Conservation (phyloP, 2,888 invertebrate species). For the Chloroclystis v-ata region DNA sequence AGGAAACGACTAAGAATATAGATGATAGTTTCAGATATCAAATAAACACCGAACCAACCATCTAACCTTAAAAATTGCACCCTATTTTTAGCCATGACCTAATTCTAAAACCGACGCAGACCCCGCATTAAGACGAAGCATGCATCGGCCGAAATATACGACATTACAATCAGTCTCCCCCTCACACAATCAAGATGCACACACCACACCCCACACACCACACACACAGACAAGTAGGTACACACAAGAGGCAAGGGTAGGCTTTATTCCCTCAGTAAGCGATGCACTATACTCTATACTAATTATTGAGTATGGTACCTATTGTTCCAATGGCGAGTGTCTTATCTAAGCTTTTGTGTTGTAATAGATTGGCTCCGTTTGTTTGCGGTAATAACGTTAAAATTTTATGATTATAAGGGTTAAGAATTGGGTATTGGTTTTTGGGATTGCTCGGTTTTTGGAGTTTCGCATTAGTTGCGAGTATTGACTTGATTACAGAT, state of each 20-base stretch:
- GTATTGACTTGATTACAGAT: no score
- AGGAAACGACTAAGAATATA: no score
- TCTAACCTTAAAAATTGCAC: no score
- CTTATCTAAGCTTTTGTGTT: constrained; percentile 27
- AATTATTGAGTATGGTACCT: constrained; percentile 65
- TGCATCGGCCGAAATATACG: constrained; percentile 62
- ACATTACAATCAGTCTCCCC: constrained; percentile 52
- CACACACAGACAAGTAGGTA: constrained; percentile 49
- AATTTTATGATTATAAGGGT: constrained; percentile 23
- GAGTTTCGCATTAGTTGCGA: no score
- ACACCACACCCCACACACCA: constrained; percentile 38
- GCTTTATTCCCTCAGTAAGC: constrained; percentile 73
- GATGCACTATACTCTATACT: constrained; percentile 85
- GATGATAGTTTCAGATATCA: no score
- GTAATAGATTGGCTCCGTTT: constrained; percentile 29
- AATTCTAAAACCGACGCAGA: neutral
- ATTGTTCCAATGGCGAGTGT: constrained; percentile 43
- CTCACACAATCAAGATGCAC: constrained; percentile 60
- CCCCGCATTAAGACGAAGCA: constrained; percentile 49
- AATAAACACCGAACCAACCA: no score
- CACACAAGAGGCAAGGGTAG: no score
- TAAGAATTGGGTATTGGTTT: constrained; percentile 8
- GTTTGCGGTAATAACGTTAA: constrained; percentile 21
- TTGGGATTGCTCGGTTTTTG: neutral
- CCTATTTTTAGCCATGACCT: no score